Base-by-base conservation (phyloP, 1,140 invertebrate species). In the Diuraphis noxia region DNA sequence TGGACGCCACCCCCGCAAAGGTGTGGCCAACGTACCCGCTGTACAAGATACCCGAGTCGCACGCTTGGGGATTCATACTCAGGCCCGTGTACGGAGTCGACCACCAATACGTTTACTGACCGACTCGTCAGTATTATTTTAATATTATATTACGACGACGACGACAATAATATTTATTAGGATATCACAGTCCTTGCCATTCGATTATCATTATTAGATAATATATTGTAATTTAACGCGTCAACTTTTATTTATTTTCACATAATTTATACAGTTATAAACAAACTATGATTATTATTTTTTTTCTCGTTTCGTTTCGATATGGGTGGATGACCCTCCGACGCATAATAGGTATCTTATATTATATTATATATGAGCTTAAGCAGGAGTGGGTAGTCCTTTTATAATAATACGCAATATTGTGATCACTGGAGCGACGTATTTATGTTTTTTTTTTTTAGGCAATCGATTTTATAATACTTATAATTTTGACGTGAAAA, bases 11-110 rank as follows among this genome's bases (percentile, higher is more conserved):
- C 34, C 13, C 36, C 0, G 34, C 30, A 13, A 30, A 72, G n/a
- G n/a, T 81, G 23, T 91, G 89, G 89, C 89, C 89, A 34, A 91
- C 89, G 2, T 91, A 91, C 4, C 89, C 89, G 23, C 34, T 91
- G 41, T 91, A 91, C 89, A 91, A 91, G 30, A 91, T 91, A 46
- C 89, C 89, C 9, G 89, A 91, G 19, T 91, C 89, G n/a, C 89
- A 91, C 89, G n/a, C 34, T 21, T 91, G 89, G 89, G 89, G 89
- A 3, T 91, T 91, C 43, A 91, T 91, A 79, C 77, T 91, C 17
- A 91, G 89, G 34, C 89, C 89, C 0, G 89, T 91, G 43, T 91
- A 91, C 77, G 34, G 49, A 34, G 13, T 0, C 19, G 2, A 25
- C 2, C 25, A 25, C 2, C 25, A 19, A 3, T 30, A n/a, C 6